Conservation (phyloP, 2,113 vertebrate species). For the Pleuronectes platessa region DNA sequence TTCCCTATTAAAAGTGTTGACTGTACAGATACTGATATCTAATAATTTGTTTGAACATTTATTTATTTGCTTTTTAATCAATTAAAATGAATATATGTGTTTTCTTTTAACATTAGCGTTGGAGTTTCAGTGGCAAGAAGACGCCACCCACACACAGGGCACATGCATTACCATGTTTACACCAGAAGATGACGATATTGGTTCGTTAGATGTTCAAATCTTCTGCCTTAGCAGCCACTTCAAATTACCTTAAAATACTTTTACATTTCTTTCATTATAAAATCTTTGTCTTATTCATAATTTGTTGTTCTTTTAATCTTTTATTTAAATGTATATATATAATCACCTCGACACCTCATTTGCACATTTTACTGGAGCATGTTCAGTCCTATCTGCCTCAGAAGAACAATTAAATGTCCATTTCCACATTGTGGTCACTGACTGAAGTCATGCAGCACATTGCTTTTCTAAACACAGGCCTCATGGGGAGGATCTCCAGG, state of each 20-base stretch:
- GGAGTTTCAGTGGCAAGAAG: too few relatives aligned
- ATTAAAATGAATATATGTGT: too few relatives aligned
- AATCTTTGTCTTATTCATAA: background rate
- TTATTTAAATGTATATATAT: too few relatives aligned
- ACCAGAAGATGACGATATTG: slow-evolving; percentile 53
- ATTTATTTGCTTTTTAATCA: too few relatives aligned
- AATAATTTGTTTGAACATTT: too few relatives aligned
- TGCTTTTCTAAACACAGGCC: background rate
- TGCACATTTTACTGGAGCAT: background rate
- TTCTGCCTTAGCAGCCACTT: background rate
- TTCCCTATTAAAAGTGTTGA: too few relatives aligned
- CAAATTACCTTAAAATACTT: background rate
- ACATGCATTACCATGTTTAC: background rate
- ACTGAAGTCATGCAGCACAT: too few relatives aligned
- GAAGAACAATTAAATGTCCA: too few relatives aligned
- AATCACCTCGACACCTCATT: background rate
- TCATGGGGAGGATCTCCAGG: slow-evolving; percentile 14
- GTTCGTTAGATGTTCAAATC: background rate
- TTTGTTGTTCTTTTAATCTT: background rate
- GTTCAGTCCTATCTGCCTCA: background rate
- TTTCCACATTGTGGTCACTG: too few relatives aligned
- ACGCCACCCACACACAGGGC: background rate
- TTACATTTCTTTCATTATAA: background rate
- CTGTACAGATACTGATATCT: too few relatives aligned
- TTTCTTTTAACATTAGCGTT: too few relatives aligned